Evolutionary conservation across 2,888 invertebrate species (phyloP), one percentile per base, ranked within the genome.

Genomic region (Cylloceria caligata): DNA sequence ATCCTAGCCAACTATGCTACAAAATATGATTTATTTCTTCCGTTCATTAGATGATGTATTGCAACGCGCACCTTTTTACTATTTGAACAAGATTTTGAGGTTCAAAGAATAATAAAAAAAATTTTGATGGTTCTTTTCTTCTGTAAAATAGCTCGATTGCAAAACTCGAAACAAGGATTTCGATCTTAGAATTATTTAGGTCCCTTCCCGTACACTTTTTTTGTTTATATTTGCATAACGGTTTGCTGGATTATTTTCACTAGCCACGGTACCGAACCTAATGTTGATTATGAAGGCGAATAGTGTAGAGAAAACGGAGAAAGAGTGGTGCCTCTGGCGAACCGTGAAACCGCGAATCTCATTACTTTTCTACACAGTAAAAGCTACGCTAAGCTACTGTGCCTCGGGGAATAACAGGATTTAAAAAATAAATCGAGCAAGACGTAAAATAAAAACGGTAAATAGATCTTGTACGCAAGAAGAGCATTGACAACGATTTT

Each of bases 261-360:
- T 65, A 57, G 64, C 65, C 65, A 9, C 19, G 36, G 36, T 36
- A 71, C 71, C 74, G 64, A 69, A 39, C 69, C 55, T 24, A 72
- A 73, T 49, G 39, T 77, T 45, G 55, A n/a, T 27, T 39, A 27
- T 72, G 42, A 55, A 42, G 52, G 52, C 34, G 55, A 39, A 71
- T 57, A 74, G 75, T 71, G 71, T 76, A 65, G 13, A 75, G 64
- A 68, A 74, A 73, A 69, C 62, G 47, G 13, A 75, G 55, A 52
- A 74, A 73, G 57, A 72, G 34, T 62, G 60, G 55, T 47, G 42
- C 72, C 77, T 36, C 83, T 83, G 83, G 71, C 84, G 86, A 87
- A 86, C 85, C 88, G 85, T 88, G 84, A 88, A 88, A 88, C 87
- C 86, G 77, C 87, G 86, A 79, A 80, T 71, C 83, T 82, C 83